Evolutionary conservation across 2,888 invertebrate species (phyloP).

Genomic region (Galerucella calmariensis): DNA sequence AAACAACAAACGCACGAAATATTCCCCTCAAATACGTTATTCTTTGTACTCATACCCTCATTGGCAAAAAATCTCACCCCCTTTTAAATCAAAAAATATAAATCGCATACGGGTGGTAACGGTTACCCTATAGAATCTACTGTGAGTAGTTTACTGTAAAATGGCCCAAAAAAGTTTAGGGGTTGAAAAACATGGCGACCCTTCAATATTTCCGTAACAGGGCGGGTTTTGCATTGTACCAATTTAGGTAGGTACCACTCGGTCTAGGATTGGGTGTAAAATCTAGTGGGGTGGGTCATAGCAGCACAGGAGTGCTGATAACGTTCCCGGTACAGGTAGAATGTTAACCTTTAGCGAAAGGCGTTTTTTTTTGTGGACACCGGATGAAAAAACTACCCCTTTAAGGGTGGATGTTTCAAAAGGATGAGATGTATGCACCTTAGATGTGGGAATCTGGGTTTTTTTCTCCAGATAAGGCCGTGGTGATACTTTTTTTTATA

Average conservation of each 20-base stretch:
- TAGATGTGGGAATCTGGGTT: constrained; percentile 50
- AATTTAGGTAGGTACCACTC: constrained; percentile 50
- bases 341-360: constrained; percentile 31
- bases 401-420: constrained; percentile 47
- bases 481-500: constrained; percentile 44
- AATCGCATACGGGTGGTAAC: constrained; percentile 28
- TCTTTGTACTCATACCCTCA: constrained; percentile 28
- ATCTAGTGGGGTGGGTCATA: constrained; percentile 46
- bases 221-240: constrained; percentile 55
- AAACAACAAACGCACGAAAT: constrained; percentile 1
- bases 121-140: constrained; percentile 26
- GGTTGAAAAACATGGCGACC: constrained; percentile 46
- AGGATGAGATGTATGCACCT: constrained; percentile 49
- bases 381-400: constrained; percentile 47
- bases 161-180: constrained; percentile 42
- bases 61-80: constrained; percentile 32
- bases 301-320: constrained; percentile 39
- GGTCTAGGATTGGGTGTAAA: constrained; percentile 47
- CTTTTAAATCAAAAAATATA: constrained; percentile 16
- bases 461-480: constrained; percentile 41
- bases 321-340: constrained; percentile 38
- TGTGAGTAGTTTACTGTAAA: constrained; percentile 29
- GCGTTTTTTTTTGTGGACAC: constrained; percentile 40
- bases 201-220: constrained; percentile 43
- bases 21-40: constrained; percentile 36